These are phyloP conservation scores for Rhabdophis nuchalis DNA, from an alignment of 2,797 vertebrate genomes.

Conservation along the genomic window DNA sequence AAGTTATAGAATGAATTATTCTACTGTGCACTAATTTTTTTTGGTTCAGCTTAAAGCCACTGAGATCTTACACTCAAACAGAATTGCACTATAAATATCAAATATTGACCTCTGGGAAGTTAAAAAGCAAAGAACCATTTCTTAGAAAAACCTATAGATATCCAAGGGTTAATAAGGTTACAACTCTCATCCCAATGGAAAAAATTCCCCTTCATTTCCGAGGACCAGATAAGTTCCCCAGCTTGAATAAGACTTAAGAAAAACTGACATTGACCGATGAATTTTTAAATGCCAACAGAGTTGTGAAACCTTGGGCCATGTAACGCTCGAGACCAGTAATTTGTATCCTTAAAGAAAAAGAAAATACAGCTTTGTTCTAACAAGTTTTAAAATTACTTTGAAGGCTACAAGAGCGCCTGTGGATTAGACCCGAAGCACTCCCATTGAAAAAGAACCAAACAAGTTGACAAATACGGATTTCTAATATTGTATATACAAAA, in stretches of 20 bases:
- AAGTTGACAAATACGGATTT: neutral
- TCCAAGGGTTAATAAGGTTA: neutral
- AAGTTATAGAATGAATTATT: too few species aligned
- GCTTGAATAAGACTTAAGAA: neutral
- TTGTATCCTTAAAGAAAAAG: neutral
- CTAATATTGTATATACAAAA: neutral
- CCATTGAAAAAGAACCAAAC: neutral
- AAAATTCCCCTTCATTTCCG: neutral
- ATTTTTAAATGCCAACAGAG: neutral
- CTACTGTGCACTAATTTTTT: neutral
- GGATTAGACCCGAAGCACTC: neutral
- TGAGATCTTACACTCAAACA: neutral
- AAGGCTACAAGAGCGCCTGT: neutral
- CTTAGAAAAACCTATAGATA: slow-evolving; percentile 30
- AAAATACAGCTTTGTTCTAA: neutral
- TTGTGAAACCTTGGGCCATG: neutral
- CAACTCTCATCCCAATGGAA: neutral
- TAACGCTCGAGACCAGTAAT: neutral
- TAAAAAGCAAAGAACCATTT: neutral
- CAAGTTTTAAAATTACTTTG: neutral
- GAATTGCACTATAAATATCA: neutral
- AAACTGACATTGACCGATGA: neutral
- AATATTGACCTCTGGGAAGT: neutral
- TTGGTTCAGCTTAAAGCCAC: neutral
- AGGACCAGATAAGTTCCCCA: neutral